Evolutionary conservation across 2,113 vertebrate species (phyloP).

Genomic region (Phasianus colchicus): DNA sequence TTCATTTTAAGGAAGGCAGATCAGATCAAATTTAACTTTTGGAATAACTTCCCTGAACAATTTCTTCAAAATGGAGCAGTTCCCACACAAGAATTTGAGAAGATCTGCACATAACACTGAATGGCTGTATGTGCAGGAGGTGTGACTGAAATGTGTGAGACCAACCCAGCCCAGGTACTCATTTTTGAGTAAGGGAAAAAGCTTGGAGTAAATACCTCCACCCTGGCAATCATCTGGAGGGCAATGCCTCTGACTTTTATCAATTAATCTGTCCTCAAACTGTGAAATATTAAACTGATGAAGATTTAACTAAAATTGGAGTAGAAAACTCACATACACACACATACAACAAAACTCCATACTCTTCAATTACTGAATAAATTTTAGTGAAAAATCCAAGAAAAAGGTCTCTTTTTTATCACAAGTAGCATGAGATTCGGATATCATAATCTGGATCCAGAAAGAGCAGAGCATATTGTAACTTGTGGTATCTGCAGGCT

Average conservation of each 20-base stretch:
- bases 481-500: not conserved
- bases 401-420: not conserved
- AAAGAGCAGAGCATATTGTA: not conserved
- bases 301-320: not conserved
- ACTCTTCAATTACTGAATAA: not conserved
- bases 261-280: not conserved
- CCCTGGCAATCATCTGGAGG: not conserved
- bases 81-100: not conserved
- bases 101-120: not conserved
- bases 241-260: not conserved
- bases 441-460: not conserved
- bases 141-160: constrained; percentile 5
- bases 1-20: not conserved
- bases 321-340: too few relatives aligned
- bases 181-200: not conserved
- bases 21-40: not conserved
- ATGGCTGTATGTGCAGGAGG: fast-evolving
- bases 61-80: not conserved
- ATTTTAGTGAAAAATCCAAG: not conserved
- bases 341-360: fast-evolving
- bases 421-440: not conserved
- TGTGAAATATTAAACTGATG: not conserved
- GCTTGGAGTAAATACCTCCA: not conserved
- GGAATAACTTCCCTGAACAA: not conserved
- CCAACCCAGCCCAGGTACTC: not conserved